Evolutionary conservation across 2,888 invertebrate species (phyloP), one percentile per base, ranked within the genome.

Genomic region (Euspilapteryx auroguttella): DNA sequence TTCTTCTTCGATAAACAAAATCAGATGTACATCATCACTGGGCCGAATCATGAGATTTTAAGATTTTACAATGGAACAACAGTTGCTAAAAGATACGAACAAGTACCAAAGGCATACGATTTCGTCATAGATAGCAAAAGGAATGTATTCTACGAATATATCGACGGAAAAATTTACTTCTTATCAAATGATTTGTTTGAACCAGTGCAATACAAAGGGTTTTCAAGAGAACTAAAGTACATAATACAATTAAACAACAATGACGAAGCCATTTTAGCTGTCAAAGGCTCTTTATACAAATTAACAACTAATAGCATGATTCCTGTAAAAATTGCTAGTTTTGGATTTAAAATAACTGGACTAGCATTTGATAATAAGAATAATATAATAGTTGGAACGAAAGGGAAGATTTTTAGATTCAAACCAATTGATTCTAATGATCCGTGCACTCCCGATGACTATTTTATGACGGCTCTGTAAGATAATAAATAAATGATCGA

Each of bases 391-490:
- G 47, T 75, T 8, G 73, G 73, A 1, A 71, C 71, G 2, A 71
- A 69, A 47, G 73, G 71, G 1, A 75, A 73, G 41, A 62, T 75
- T 4, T 75, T 71, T 28, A 58, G 58, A 35, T 75, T 63, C 26
- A 71, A 63, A 33, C 61, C 59, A 0, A 48, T 68, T 1, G 57
- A 65, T 38, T 42, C 45, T 0, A 65, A 54, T 21, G 71, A 73
- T 9, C 64, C 69, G 0, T 75, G 75, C 13, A 68, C 73, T 0
- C 44, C 62, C 0, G 71, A 73, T 21, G 75, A 75, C 29, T 75
- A 73, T 34, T 73, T 69, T 24, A 63, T 71, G 68, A n/a, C n/a
- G n/a, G n/a, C n/a, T n/a, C n/a, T n/a, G n/a, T n/a, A n/a, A n/a
- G n/a, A n/a, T n/a, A n/a, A n/a, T n/a, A n/a, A n/a, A n/a, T n/a